phyloP scores from a whole-genome alignment of 1,140 invertebrate species.

The Battus philenor region DNA sequence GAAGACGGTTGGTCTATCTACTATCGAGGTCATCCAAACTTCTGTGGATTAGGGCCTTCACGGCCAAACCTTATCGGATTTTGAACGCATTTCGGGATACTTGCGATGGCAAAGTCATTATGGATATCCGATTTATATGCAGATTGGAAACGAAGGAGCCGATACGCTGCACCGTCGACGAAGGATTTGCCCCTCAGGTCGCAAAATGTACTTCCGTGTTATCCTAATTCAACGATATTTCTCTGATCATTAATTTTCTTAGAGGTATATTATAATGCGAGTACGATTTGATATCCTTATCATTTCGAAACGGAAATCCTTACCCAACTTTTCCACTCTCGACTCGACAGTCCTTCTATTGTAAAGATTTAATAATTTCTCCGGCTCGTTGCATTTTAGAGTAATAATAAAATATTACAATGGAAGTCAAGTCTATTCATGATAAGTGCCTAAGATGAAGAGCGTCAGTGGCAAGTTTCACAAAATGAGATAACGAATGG shows the following conservation, averaged over 20 bases:
- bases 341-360: conserved; percentile 63
- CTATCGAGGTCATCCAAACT: conserved; percentile 67
- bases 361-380: conserved; percentile 70
- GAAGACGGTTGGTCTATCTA: conserved; percentile 65
- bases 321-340: conserved; percentile 61
- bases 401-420: conserved; percentile 74
- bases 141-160: conserved; percentile 60
- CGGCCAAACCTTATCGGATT: conserved; percentile 66
- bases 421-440: conserved; percentile 72
- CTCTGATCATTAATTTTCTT: conserved; percentile 24
- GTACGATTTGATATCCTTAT: conserved; percentile 54
- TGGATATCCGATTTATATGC: conserved; percentile 74
- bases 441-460: conserved; percentile 67
- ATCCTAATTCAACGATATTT: conserved; percentile 7
- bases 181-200: neutral
- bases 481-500: conserved; percentile 60
- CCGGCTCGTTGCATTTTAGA: conserved; percentile 64
- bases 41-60: conserved; percentile 67
- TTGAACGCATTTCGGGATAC: conserved; percentile 67
- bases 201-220: conserved; percentile 20
- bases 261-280: too few relatives aligned
- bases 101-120: conserved; percentile 68
- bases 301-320: conserved; percentile 48
- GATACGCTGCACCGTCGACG: conserved; percentile 1
- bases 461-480: conserved; percentile 66